These are phyloP conservation scores for Monochamus alternatus DNA, from an alignment of 2,888 invertebrate species.

Conservation along the genomic window DNA sequence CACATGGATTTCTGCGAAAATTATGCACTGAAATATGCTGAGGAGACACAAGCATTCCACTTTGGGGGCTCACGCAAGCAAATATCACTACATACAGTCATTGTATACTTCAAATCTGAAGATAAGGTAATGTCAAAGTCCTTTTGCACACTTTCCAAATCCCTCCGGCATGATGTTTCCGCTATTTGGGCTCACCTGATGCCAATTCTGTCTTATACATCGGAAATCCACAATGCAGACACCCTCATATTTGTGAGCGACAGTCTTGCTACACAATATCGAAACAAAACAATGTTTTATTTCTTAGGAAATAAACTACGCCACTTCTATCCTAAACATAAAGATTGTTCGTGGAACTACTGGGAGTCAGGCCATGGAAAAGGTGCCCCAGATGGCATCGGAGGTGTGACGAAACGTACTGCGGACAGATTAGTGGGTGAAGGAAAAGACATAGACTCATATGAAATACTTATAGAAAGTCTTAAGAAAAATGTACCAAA, in stretches of 20 bases:
- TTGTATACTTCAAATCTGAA: slow-evolving; percentile 20
- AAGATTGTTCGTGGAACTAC: not conserved
- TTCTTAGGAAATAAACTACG: slow-evolving; percentile 11
- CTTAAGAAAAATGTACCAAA: too few species aligned
- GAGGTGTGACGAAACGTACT: too few species aligned
- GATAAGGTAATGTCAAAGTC: slow-evolving; percentile 18
- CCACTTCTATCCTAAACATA: not conserved
- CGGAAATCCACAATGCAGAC: slow-evolving; percentile 15
- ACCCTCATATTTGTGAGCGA: slow-evolving; percentile 33
- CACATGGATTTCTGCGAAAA: slow-evolving; percentile 23
- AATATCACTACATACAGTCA: slow-evolving; percentile 29
- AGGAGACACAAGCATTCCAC: slow-evolving; percentile 33
- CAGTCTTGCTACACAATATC: slow-evolving; percentile 32
- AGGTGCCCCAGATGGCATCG: too few species aligned
- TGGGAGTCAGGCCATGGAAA: too few species aligned
- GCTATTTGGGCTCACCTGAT: slow-evolving; percentile 29
- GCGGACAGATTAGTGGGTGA: too few species aligned
- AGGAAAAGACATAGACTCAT: too few species aligned
- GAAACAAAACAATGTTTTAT: slow-evolving; percentile 34
- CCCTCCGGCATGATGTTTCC: slow-evolving; percentile 13
- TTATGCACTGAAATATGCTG: slow-evolving; percentile 32
- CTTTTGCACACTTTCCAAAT: slow-evolving; percentile 29
- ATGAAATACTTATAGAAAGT: too few species aligned
- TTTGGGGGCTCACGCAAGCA: slow-evolving; percentile 36
- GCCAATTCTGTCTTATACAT: slow-evolving; percentile 28